Base-by-base conservation (phyloP, 1,140 invertebrate species). In the Dendroctonus valens region DNA sequence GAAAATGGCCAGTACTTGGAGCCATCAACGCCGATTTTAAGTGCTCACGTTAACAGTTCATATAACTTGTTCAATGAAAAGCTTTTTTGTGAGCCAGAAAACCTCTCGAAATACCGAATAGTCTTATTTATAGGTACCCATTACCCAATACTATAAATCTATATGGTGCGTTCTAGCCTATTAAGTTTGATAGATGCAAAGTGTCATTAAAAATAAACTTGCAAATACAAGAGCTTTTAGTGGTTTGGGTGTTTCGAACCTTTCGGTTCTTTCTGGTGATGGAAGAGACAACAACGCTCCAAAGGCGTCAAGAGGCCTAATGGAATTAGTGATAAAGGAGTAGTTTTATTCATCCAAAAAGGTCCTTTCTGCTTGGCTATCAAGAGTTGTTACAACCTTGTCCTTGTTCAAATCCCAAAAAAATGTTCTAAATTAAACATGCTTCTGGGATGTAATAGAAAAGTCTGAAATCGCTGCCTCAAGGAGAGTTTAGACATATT, bases 71-170 rank as follows among this genome's bases (percentile, higher is more conserved):
- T 52, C 46, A 49, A 51, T 50, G 49, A 61, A 61, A 61, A 61
- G 59, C 59, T 53, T 61, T 61, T 61, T 61, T 61, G 59, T 61
- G n/a, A 7, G 37, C 26, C 26, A 8, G 26, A 26, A 26, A 26
- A 9, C n/a, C 59, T 52, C 59, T 51, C 59, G 46, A 53, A 48
- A 61, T 53, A 51, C 40, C 42, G 42, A 59, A 46, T 11, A n/a
- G 48, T 52, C 40, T 61, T 61, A 61, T 61, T 61, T 61, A 61
- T 61, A 61, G 59, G 50, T 61, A 41, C 57, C 57, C 42, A 52
- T 59, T 59, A 59, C 5, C 9, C 51, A 46, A 46, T 46, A 46
- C 44, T 46, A 55, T 55, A 55, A 55, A 55, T 55, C 14, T 55
- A 55, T 55, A 55, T 26, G 26, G 26, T 26, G 26, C 12, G 44